Evolutionary conservation across 2,113 vertebrate genomes (phyloP).

Genomic region (Chaetodon auriga): DNA sequence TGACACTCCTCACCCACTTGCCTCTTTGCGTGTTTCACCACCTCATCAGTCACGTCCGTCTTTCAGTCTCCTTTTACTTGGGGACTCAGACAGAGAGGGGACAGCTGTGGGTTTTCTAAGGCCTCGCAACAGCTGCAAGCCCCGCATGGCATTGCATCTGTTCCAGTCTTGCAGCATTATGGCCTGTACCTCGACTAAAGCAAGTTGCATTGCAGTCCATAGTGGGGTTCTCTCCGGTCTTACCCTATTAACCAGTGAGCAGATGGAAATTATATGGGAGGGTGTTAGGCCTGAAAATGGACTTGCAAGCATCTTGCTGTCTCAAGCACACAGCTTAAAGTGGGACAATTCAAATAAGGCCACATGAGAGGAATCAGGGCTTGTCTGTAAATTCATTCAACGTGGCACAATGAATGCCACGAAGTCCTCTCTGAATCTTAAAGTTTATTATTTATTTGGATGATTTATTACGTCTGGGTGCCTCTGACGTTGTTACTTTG

Average conservation of each 20-base stretch:
- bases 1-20: slow-evolving; percentile 47
- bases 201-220: slow-evolving; percentile 58
- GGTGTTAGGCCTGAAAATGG: slow-evolving; percentile 54
- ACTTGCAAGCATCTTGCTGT: slow-evolving; percentile 44
- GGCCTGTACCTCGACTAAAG: slow-evolving; percentile 41
- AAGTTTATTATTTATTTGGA: slow-evolving; percentile 72
- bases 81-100: slow-evolving; percentile 53
- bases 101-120: slow-evolving; percentile 73
- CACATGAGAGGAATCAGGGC: slow-evolving; percentile 65
- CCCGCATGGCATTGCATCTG: slow-evolving; percentile 74
- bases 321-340: slow-evolving; percentile 40
- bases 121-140: slow-evolving; percentile 76
- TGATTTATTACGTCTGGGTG: slow-evolving; percentile 77
- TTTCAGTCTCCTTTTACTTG: slow-evolving; percentile 48
- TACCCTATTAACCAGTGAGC: slow-evolving; percentile 70
- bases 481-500: slow-evolving; percentile 61
- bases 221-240: slow-evolving; percentile 50
- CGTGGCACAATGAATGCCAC: slow-evolving; percentile 47
- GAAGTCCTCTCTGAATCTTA: slow-evolving; percentile 54
- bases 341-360: slow-evolving; percentile 63
- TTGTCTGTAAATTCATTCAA: slow-evolving; percentile 50
- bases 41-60: slow-evolving; percentile 68
- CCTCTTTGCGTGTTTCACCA: slow-evolving; percentile 36
- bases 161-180: slow-evolving; percentile 46
- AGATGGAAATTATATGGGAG: slow-evolving; percentile 67